Percentiles rank a stretch among this genome's conserved stretches.
Conservation (phyloP, 2,888 invertebrate genomes). For the Aphidoletes aphidimyza region DNA sequence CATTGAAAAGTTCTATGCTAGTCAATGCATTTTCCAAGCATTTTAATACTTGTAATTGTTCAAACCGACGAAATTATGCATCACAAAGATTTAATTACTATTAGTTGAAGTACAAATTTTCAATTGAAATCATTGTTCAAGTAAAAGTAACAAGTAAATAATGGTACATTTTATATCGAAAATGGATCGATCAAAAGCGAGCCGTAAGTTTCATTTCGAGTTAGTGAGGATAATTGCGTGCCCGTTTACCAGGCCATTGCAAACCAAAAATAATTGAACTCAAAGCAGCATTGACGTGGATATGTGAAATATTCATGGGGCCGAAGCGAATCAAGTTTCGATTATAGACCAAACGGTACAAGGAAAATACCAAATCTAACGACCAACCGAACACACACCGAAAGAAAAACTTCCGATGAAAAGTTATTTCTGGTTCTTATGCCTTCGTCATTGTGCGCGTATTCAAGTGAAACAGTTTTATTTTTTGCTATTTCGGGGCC, state of each 20-base stretch:
- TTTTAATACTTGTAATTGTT: too few relatives aligned
- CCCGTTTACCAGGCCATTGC: neutral
- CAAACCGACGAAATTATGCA: too few relatives aligned
- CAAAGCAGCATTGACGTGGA: too few relatives aligned
- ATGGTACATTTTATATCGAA: neutral
- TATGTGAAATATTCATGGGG: slow-evolving; percentile 12
- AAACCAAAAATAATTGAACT: too few relatives aligned
- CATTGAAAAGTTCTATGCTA: too few relatives aligned
- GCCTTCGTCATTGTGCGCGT: slow-evolving; percentile 9
- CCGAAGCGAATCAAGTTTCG: neutral
- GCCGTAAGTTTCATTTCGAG: neutral
- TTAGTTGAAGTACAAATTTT: too few relatives aligned
- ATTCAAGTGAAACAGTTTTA: slow-evolving; percentile 40
- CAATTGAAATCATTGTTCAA: too few relatives aligned
- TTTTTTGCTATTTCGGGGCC: too few relatives aligned
- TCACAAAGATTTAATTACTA: neutral
- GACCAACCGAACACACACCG: neutral
- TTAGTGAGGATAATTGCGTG: slow-evolving; percentile 10
- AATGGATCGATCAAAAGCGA: neutral
- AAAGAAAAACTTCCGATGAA: neutral
- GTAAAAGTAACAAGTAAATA: slow-evolving; percentile 20
- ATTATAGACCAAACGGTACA: slow-evolving; percentile 12
- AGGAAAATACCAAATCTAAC: neutral
- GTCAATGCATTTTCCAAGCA: too few relatives aligned
- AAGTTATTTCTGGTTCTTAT: neutral